A percentile compares a stretch with the other conserved stretches of the same genome.
phyloP scores from a whole-genome alignment of 2,797 vertebrate species.

The Chloroceryle inda region DNA sequence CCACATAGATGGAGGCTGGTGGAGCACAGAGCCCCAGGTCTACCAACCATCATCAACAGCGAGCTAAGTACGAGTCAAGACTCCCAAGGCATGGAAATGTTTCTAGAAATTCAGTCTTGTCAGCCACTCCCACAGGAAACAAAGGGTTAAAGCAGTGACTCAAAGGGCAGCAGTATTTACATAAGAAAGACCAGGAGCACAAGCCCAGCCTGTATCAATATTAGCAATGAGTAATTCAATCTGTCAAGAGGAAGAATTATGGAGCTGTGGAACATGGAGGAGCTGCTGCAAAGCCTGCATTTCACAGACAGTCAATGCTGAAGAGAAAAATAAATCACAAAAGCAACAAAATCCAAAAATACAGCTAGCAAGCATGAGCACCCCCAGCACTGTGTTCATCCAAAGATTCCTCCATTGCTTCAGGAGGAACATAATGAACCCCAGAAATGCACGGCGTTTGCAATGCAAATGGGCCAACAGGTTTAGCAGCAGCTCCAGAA shows the following conservation, averaged over 20 bases:
- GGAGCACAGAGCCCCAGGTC: background rate
- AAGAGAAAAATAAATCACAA: background rate
- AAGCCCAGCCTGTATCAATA: constrained; percentile 43
- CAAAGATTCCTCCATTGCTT: background rate
- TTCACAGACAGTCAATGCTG: constrained; percentile 23
- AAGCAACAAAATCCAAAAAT: background rate
- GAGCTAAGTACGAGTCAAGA: background rate
- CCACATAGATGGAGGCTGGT: background rate
- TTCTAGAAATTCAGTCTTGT: background rate
- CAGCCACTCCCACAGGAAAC: background rate
- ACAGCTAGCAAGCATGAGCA: background rate
- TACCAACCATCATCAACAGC: background rate
- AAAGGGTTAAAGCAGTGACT: background rate
- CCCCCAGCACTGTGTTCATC: background rate
- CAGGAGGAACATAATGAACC: background rate
- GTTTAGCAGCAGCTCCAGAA: background rate
- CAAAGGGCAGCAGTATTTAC: constrained; percentile 56
- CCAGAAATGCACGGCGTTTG: background rate
- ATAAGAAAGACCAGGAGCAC: constrained; percentile 11
- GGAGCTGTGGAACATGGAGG: background rate
- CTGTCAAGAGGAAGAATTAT: constrained; percentile 47
- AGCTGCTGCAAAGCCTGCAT: constrained; percentile 52
- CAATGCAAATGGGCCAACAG: background rate
- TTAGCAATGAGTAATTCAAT: constrained; percentile 57
- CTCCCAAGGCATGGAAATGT: background rate